phyloP scores from a whole-genome alignment of 1,140 invertebrate genomes.

The Laupala kohalensis region DNA sequence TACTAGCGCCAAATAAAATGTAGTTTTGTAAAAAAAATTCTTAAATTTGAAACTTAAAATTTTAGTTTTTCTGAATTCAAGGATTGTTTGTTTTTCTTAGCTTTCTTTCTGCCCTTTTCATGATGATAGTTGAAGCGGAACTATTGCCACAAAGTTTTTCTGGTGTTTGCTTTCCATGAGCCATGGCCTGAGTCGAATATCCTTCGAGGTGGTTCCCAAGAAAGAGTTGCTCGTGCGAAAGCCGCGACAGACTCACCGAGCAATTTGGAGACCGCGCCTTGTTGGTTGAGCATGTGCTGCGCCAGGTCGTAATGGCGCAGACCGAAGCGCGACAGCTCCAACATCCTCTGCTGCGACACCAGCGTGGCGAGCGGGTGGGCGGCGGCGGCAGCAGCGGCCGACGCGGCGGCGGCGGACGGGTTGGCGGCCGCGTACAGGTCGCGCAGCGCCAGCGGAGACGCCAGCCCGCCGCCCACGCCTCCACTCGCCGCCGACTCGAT shows the following conservation, averaged over 20 bases:
- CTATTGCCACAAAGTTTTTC: no score
- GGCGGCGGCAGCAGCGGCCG: slow-evolving; percentile 20
- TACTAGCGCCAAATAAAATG: no score
- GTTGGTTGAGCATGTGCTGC: slow-evolving; percentile 73
- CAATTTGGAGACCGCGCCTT: slow-evolving; percentile 83
- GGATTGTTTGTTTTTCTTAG: no score
- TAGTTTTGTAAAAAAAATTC: no score
- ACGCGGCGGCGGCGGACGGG: background rate
- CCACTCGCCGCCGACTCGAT: slow-evolving; percentile 5
- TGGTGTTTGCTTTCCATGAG: no score
- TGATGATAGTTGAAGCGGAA: no score
- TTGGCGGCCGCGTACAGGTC: slow-evolving; percentile 31
- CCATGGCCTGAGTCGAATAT: no score
- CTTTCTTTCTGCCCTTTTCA: no score
- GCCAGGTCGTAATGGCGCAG: slow-evolving; percentile 78
- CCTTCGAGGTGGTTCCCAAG: no score
- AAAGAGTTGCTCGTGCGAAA: no score
- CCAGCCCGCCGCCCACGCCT: background rate
- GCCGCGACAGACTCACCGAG: slow-evolving; percentile 66
- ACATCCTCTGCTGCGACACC: slow-evolving; percentile 52
- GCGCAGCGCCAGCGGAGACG: slow-evolving; percentile 30
- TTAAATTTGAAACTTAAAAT: no score
- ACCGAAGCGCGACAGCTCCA: slow-evolving; percentile 71
- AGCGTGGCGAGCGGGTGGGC: slow-evolving; percentile 49
- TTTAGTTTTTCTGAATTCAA: no score